Conservation (phyloP, 2,113 vertebrate species). For the Aptenodytes forsteri region DNA sequence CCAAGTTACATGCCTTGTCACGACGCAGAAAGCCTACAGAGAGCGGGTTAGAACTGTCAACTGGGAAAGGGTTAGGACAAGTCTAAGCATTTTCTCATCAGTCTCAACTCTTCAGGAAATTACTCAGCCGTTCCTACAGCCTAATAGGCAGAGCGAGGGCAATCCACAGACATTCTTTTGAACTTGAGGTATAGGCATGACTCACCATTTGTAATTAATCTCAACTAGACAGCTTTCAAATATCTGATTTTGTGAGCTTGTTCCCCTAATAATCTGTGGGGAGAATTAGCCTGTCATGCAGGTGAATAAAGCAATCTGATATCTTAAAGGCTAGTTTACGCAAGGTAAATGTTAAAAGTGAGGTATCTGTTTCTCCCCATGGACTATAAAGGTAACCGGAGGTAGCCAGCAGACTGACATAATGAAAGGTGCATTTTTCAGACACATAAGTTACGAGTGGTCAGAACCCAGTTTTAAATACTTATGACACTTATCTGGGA, state of each 20-base stretch:
- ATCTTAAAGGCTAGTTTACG: neutral
- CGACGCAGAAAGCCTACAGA: neutral
- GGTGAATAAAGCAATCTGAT: neutral
- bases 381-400: neutral
- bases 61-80: neutral
- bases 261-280: neutral
- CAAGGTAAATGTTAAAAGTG: neutral
- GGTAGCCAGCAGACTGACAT: neutral
- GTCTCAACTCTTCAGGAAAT: neutral
- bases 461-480: neutral
- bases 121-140: neutral
- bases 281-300: neutral
- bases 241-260: neutral
- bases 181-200: neutral
- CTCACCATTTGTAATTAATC: neutral
- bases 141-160: neutral
- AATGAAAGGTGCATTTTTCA: neutral
- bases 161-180: neutral
- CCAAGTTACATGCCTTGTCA: neutral
- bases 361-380: neutral
- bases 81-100: neutral
- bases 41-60: neutral
- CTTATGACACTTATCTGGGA: neutral
- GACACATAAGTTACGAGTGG: neutral
- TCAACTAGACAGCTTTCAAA: neutral